Percentiles rank a stretch among this genome's conserved stretches.
These are phyloP conservation scores for Oegoconia quadripuncta DNA, from an alignment of 2,888 invertebrate genomes.

Conservation along the genomic window DNA sequence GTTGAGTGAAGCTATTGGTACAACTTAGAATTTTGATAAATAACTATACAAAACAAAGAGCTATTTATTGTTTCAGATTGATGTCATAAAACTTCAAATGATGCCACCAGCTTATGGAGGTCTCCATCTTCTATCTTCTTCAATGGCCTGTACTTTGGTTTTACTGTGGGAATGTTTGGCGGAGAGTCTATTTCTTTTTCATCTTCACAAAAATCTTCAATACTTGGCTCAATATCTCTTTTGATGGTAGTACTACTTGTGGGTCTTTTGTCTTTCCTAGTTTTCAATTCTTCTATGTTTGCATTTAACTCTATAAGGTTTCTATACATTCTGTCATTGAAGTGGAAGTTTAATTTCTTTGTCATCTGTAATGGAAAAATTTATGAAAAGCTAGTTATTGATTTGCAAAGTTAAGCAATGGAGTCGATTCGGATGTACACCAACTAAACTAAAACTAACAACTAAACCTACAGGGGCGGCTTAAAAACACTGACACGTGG, in stretches of 20 bases:
- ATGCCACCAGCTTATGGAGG: constrained; percentile 52
- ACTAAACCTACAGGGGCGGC: too few relatives aligned
- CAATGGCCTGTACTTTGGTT: constrained; percentile 52
- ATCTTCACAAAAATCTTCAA: constrained; percentile 66
- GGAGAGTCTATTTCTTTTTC: constrained; percentile 47
- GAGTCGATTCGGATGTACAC: background rate
- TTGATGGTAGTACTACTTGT: constrained; percentile 33
- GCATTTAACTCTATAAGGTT: constrained; percentile 68
- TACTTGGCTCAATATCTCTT: constrained; percentile 65
- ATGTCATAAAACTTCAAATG: constrained; percentile 61
- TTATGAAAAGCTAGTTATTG: background rate
- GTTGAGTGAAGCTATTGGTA: constrained; percentile 21
- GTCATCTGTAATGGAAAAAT: constrained; percentile 52
- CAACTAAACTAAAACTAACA: background rate
- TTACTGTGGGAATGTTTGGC: constrained; percentile 48
- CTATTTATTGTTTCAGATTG: background rate
- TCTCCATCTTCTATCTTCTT: constrained; percentile 48
- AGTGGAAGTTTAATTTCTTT: constrained; percentile 66
- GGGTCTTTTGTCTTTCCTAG: constrained; percentile 39
- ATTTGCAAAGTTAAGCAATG: background rate
- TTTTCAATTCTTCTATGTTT: constrained; percentile 40
- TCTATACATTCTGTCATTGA: constrained; percentile 66
- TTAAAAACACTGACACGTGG: too few relatives aligned
- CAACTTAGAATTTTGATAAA: background rate
- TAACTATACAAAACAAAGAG: constrained; percentile 12